Base-by-base conservation (phyloP, 2,888 invertebrate genomes). In the Eretmocerus hayati region DNA sequence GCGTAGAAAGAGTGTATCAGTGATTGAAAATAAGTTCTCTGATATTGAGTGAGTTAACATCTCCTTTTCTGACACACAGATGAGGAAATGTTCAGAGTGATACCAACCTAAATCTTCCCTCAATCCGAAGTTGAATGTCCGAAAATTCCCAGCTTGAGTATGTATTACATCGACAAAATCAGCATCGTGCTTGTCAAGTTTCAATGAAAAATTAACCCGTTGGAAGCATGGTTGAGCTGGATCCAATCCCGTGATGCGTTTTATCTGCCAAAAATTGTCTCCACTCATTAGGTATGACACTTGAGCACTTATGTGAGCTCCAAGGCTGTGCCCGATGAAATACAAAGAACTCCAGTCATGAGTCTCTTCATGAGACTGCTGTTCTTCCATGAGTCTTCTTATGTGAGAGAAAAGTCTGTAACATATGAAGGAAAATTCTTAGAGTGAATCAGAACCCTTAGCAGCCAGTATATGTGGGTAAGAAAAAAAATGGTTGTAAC, bases 171-270 rank as follows among this genome's bases (percentile, higher is more conserved):
- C 82, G 1, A 82, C 80, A 44, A 77, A 79, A 26, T 75, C 72
- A 1, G 82, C 82, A 54, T 82, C 81, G 0, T 72, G 63, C 4
- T 69, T 64, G 58, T 80, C 79, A 52, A 83, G 58, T 8, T 76
- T 72, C 52, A 80, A 76, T 0, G 69, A 65, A 1, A 62, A 46
- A 48, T 72, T 71, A 0, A 66, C 59, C 0, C 75, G 72, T 13
- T 71, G 72, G 62, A 81, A 83, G 55, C 81, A 81, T 0, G 81
- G 81, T 46, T 80, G 80, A 1, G 81, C 81, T 15, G 83, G 81
- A 57, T 83, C 83, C 50, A 83, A 64, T 36, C 81, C 82, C 73
- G 62, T 66, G 50, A 74, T 66, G 48, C 67, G 60, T 3, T 47
- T 46, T 3, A 53, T 23, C 26, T 37, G 32, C 53, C 53, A 53